Evolutionary conservation across 2,797 vertebrate species (phyloP).

Genomic region (Falco peregrinus): DNA sequence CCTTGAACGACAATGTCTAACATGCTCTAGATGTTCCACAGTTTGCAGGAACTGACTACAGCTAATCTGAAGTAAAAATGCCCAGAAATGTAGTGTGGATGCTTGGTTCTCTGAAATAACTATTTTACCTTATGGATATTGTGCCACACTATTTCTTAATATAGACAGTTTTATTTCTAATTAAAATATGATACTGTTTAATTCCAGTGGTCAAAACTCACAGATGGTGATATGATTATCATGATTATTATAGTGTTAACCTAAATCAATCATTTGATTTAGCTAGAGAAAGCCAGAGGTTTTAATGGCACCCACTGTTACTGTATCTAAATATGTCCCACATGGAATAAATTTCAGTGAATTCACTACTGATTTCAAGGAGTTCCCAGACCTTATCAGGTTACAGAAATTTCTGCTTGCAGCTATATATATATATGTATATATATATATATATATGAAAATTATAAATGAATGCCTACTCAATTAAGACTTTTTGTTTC

Average conservation of each 20-base stretch:
- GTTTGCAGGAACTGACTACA: not conserved
- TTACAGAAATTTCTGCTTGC: not conserved
- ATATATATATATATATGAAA: not conserved
- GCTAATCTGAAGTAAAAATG: not conserved
- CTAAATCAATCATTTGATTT: not conserved
- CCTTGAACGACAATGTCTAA: not conserved
- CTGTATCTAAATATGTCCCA: not conserved
- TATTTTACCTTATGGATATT: not conserved
- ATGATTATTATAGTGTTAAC: not conserved
- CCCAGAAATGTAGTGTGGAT: not conserved
- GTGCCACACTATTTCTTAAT: not conserved
- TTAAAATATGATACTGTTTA: not conserved
- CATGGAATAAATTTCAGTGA: not conserved
- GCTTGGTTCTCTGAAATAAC: not conserved
- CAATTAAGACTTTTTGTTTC: not conserved
- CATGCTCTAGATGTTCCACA: not conserved
- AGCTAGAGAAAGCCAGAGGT: not conserved
- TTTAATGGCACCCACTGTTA: not conserved
- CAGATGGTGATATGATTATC: not conserved
- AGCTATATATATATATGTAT: not conserved
- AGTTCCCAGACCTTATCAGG: not conserved
- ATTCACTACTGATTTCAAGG: not conserved
- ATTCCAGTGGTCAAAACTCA: not conserved
- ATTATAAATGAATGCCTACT: not conserved
- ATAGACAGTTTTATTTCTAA: not conserved